These are phyloP conservation scores for Colletes collaris DNA, from an alignment of 2,888 invertebrate genomes.

Conservation along the genomic window DNA sequence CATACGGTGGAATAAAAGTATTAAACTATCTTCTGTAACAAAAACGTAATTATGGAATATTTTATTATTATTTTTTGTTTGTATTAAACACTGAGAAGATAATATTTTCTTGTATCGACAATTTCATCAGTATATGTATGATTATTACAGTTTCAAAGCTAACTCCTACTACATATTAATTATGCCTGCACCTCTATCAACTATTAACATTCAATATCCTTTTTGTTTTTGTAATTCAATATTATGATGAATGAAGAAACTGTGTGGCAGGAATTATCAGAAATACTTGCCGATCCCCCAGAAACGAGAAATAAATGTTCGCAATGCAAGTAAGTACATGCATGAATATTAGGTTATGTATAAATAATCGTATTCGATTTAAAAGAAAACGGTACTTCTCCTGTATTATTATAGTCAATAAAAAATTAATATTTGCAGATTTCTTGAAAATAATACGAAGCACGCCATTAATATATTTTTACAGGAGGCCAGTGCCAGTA, in stretches of 20 bases:
- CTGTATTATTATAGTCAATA: neutral
- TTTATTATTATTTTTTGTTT: too few relatives aligned
- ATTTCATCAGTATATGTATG: neutral
- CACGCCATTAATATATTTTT: neutral
- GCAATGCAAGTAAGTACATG: conserved; percentile 88
- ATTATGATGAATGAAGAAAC: conserved; percentile 73
- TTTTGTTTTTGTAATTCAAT: conserved; percentile 25
- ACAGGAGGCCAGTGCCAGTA: conserved; percentile 92
- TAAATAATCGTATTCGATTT: neutral
- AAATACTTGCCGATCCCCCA: conserved; percentile 91
- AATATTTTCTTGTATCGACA: neutral
- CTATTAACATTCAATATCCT: neutral
- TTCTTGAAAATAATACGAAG: neutral
- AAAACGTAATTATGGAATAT: too few relatives aligned
- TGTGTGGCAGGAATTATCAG: conserved; percentile 89
- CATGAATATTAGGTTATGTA: conserved; percentile 43
- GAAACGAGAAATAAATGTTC: conserved; percentile 88
- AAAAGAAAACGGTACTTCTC: neutral
- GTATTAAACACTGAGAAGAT: neutral
- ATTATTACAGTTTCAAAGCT: neutral
- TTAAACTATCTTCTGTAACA: too few relatives aligned
- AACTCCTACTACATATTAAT: neutral
- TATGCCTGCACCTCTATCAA: conserved; percentile 11
- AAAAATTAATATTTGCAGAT: neutral
- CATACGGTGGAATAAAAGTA: too few relatives aligned